Evolutionary conservation across 2,797 vertebrate species (phyloP).

Genomic region (Sylvia borin): DNA sequence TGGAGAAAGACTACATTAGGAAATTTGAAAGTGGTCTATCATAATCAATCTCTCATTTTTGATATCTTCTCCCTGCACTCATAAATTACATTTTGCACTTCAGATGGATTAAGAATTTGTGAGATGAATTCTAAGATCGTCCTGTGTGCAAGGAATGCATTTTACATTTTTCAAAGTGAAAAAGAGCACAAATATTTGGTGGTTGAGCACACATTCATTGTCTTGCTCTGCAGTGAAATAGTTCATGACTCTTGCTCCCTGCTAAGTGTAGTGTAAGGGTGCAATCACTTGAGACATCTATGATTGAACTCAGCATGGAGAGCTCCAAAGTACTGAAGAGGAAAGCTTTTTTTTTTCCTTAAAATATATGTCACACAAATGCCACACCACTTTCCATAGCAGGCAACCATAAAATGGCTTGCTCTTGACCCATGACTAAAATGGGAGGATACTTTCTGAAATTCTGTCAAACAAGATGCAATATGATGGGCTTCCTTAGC

Average conservation of each 20-base stretch:
- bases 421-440: background rate
- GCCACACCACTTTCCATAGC: background rate
- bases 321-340: background rate
- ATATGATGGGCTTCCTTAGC: background rate
- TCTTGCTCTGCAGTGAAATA: too few species aligned
- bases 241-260: background rate
- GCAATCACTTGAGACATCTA: background rate
- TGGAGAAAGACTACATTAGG: background rate
- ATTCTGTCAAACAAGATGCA: background rate
- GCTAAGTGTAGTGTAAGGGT: background rate
- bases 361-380: background rate
- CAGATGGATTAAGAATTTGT: background rate
- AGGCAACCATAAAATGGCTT: background rate
- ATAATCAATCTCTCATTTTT: background rate
- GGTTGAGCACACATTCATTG: background rate
- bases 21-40: background rate
- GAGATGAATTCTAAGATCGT: background rate
- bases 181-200: background rate
- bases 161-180: background rate
- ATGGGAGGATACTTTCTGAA: background rate
- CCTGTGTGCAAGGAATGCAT: background rate
- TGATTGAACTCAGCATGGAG: background rate
- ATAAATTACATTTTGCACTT: background rate
- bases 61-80: too few species aligned
- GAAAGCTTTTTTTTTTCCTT: background rate